phyloP scores from a whole-genome alignment of 2,113 vertebrate species.

The Capricornis sumatraensis region DNA sequence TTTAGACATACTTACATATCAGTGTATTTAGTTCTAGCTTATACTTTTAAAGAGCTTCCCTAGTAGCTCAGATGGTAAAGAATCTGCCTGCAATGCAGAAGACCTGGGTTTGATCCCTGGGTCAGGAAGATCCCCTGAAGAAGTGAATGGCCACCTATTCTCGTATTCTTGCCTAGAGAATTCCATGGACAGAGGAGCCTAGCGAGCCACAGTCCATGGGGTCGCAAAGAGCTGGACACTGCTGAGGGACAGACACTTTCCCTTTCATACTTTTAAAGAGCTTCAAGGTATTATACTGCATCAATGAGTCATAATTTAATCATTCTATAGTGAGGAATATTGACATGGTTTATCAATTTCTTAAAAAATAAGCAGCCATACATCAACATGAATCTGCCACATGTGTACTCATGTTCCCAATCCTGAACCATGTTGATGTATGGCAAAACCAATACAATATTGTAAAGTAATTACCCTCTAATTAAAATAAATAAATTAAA shows the following conservation, averaged over 20 bases:
- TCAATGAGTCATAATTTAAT: not conserved
- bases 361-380: not conserved
- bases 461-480: too few relatives aligned
- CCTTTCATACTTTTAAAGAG: not conserved
- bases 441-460: too few relatives aligned
- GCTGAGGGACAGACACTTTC: not conserved
- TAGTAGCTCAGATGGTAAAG: not conserved
- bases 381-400: too few relatives aligned
- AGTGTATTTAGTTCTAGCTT: not conserved
- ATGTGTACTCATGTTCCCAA: too few relatives aligned
- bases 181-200: not conserved
- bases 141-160: not conserved
- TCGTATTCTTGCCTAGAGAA: not conserved
- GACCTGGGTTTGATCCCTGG: not conserved
- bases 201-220: not conserved
- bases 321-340: not conserved
- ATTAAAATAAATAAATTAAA: too few relatives aligned
- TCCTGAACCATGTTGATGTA: too few relatives aligned
- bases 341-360: not conserved
- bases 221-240: not conserved
- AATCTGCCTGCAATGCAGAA: not conserved
- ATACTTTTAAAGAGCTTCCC: not conserved
- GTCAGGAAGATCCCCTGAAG: not conserved
- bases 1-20: not conserved
- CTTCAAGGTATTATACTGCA: not conserved